Evolutionary conservation across 1,140 invertebrate genomes (phyloP).

Genomic region (Camponotus vicinus): DNA sequence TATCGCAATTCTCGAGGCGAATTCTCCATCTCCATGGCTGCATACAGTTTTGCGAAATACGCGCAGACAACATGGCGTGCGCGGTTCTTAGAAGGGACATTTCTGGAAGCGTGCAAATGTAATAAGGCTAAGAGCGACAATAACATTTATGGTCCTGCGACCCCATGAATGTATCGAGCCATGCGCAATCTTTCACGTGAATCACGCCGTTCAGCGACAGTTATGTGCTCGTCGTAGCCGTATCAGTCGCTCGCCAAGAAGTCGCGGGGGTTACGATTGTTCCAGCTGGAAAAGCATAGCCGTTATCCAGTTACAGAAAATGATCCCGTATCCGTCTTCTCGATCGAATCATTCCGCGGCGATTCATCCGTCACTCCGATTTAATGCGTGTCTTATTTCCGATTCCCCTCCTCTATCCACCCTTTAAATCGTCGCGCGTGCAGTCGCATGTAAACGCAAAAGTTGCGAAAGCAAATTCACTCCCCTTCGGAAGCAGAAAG

Average conservation of each 20-base stretch:
- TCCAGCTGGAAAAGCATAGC: constrained; percentile 69
- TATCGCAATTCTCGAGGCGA: neutral
- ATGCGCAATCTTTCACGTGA: constrained; percentile 66
- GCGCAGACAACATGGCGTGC: neutral
- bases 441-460: constrained; percentile 7
- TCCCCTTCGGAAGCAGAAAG: neutral
- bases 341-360: constrained; percentile 52
- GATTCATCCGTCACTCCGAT: constrained; percentile 38
- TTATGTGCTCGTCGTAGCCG: constrained; percentile 51
- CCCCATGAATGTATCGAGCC: constrained; percentile 51
- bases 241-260: constrained; percentile 60
- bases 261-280: constrained; percentile 51
- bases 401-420: neutral
- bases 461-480: constrained; percentile 25
- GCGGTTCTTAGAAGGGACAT: neutral
- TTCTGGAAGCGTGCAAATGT: neutral
- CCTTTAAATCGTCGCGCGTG: neutral
- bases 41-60: neutral
- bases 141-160: constrained; percentile 61
- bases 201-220: constrained; percentile 62
- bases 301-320: constrained; percentile 69
- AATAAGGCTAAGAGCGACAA: constrained; percentile 68
- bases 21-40: constrained; percentile 8
- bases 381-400: constrained; percentile 52
- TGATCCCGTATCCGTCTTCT: constrained; percentile 60